phyloP scores from a whole-genome alignment of 2,888 invertebrate genomes.

The Tortricodes alternella region DNA sequence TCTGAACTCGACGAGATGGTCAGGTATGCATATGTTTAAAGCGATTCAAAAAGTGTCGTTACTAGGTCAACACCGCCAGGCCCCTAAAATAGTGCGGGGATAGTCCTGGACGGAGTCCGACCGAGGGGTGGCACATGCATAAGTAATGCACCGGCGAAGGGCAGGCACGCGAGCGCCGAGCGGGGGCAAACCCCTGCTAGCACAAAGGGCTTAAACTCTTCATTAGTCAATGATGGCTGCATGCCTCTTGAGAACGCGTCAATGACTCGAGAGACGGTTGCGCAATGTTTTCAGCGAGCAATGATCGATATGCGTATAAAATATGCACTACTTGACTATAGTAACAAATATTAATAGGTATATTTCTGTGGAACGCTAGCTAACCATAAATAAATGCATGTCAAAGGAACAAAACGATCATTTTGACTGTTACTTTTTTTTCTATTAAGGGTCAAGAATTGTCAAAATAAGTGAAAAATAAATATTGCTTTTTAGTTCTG shows the following conservation, averaged over 20 bases:
- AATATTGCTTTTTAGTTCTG: too few relatives aligned
- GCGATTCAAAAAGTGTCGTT: not conserved
- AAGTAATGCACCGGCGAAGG: slow-evolving; percentile 77
- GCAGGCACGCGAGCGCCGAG: slow-evolving; percentile 73
- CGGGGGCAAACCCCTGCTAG: slow-evolving; percentile 54
- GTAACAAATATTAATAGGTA: too few relatives aligned
- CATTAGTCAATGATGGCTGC: slow-evolving; percentile 67
- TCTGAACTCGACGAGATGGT: too few relatives aligned
- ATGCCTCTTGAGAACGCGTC: slow-evolving; percentile 39
- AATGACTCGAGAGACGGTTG: slow-evolving; percentile 31
- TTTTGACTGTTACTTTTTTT: too few relatives aligned
- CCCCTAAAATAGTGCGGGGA: slow-evolving; percentile 28
- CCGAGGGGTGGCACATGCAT: slow-evolving; percentile 63
- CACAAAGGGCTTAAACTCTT: slow-evolving; percentile 52
- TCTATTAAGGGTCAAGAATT: too few relatives aligned
- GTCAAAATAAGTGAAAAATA: too few relatives aligned
- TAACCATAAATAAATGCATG: too few relatives aligned
- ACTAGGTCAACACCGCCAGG: slow-evolving; percentile 21
- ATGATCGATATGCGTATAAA: too few relatives aligned
- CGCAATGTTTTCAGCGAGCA: slow-evolving; percentile 7
- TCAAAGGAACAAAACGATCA: too few relatives aligned
- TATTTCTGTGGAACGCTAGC: too few relatives aligned
- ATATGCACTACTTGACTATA: too few relatives aligned
- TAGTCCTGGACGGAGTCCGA: slow-evolving; percentile 38
- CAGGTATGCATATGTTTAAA: too few relatives aligned